phyloP scores from a whole-genome alignment of 2,888 invertebrate genomes.

The Mythimna loreyi region DNA sequence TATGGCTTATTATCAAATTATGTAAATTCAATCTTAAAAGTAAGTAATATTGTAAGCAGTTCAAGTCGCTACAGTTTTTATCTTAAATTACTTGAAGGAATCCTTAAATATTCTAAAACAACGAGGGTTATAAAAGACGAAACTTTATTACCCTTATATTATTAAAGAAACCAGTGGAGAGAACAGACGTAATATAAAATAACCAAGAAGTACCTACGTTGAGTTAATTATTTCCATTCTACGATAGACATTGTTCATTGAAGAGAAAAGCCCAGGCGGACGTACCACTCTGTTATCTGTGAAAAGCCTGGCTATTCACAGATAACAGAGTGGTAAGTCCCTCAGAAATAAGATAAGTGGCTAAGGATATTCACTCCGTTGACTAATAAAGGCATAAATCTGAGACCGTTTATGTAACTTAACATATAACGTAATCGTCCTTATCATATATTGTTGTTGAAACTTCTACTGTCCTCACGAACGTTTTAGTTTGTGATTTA shows the following conservation, averaged over 20 bases:
- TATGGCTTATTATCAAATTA: neutral
- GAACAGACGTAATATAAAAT: neutral
- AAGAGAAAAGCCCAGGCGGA: conserved; percentile 35
- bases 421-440: neutral
- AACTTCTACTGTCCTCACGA: too few relatives aligned
- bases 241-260: conserved; percentile 41
- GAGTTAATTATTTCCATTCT: conserved; percentile 29
- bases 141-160: neutral
- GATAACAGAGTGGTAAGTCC: conserved; percentile 13
- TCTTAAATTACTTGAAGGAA: too few relatives aligned
- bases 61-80: neutral
- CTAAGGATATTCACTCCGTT: conserved; percentile 35
- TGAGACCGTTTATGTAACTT: neutral
- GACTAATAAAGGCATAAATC: conserved; percentile 23
- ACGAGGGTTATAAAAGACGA: neutral
- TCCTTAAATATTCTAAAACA: neutral
- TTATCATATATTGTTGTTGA: too few relatives aligned
- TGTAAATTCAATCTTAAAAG: conserved; percentile 1
- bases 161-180: conserved; percentile 2
- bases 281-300: too few relatives aligned
- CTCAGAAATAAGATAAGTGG: conserved; percentile 33
- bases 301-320: conserved; percentile 33
- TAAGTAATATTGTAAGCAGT: neutral
- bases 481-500: too few relatives aligned
- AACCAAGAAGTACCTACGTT: neutral